These are phyloP conservation scores for Sorex fumeus DNA, from an alignment of 2,113 vertebrate genomes.

Conservation along the genomic window DNA sequence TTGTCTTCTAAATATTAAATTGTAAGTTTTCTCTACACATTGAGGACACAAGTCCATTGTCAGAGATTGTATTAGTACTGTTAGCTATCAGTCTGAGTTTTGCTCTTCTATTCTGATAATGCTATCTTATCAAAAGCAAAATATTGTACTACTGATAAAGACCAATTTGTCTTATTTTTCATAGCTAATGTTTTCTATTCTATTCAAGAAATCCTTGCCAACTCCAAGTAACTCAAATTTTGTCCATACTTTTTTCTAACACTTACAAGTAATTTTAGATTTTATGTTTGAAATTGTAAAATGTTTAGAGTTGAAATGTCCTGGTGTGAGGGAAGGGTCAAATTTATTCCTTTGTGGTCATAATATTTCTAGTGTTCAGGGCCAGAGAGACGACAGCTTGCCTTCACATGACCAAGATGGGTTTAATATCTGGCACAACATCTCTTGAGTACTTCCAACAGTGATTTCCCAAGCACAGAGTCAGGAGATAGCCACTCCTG, in stretches of 20 bases:
- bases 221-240: background rate
- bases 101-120: slow-evolving; percentile 27
- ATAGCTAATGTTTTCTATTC: background rate
- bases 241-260: background rate
- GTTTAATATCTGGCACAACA: no score
- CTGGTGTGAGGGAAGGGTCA: background rate
- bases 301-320: background rate
- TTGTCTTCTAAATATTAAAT: slow-evolving; percentile 15
- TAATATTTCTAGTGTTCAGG: background rate
- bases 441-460: no score
- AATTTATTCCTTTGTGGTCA: background rate
- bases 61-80: background rate
- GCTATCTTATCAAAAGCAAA: background rate
- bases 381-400: no score
- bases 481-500: no score
- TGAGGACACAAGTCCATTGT: background rate
- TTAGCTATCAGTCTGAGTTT: background rate
- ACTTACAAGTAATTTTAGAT: background rate
- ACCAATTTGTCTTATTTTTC: background rate
- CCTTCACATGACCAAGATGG: no score
- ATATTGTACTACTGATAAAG: background rate
- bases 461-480: no score
- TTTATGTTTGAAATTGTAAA: background rate
- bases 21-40: slow-evolving; percentile 17
- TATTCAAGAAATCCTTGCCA: background rate